Conservation (phyloP, 2,113 vertebrate species). For the Ornithorhynchus anatinus region DNA sequence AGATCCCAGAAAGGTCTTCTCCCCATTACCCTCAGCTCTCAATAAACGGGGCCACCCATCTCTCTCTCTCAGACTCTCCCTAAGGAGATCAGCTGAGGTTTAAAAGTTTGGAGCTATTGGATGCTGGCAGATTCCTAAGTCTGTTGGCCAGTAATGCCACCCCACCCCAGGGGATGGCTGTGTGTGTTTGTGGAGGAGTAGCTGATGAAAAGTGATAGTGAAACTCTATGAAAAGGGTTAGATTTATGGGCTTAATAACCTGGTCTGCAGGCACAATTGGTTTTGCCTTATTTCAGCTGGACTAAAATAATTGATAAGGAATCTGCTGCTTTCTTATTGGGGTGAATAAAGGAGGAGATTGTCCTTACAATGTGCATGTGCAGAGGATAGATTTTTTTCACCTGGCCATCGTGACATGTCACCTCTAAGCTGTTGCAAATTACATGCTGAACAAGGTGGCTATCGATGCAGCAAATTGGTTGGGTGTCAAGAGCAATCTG, state of each 20-base stretch:
- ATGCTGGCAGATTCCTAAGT: too few species aligned
- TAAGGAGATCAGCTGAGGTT: too few species aligned
- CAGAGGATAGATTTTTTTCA: neutral
- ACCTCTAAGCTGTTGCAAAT: neutral
- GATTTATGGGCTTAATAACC: neutral
- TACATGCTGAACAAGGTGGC: neutral
- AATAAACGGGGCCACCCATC: too few species aligned
- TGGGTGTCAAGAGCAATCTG: neutral
- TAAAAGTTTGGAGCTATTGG: too few species aligned
- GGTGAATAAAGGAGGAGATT: neutral
- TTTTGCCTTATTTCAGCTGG: too few species aligned
- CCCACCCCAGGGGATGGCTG: neutral
- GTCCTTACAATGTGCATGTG: neutral
- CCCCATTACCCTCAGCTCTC: too few species aligned
- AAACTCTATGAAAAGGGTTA: neutral
- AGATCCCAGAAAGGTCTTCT: too few species aligned
- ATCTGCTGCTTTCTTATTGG: rapidly evolving
- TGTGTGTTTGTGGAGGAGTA: neutral
- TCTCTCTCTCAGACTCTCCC: too few species aligned
- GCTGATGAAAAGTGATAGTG: neutral
- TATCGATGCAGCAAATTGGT: neutral
- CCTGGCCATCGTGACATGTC: neutral
- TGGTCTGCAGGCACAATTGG: neutral
- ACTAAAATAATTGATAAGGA: too few species aligned
- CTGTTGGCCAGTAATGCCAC: too few species aligned